These are phyloP conservation scores for Egretta garzetta DNA, from an alignment of 2,113 vertebrate genomes.

Conservation along the genomic window DNA sequence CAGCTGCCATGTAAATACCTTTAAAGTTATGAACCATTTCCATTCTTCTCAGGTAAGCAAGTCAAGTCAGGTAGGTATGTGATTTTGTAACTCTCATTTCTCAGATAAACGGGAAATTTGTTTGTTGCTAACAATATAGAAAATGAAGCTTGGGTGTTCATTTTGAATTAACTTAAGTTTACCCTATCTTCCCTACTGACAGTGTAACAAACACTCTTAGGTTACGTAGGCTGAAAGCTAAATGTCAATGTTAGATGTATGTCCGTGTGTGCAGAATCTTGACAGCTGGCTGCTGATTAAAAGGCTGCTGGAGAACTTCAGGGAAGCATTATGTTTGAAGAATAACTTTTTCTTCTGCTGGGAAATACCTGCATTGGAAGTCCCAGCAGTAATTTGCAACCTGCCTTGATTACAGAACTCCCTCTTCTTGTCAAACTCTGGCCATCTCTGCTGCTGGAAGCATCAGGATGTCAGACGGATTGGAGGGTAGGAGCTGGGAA, in stretches of 20 bases:
- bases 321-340: slow-evolving; percentile 60
- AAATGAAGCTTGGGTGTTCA: neutral
- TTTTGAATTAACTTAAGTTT: neutral
- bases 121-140: neutral
- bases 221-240: slow-evolving; percentile 11
- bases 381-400: slow-evolving; percentile 54
- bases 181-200: neutral
- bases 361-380: slow-evolving; percentile 27
- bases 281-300: slow-evolving; percentile 47
- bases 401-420: slow-evolving; percentile 50
- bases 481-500: neutral
- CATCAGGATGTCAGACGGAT: neutral
- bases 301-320: slow-evolving; percentile 60
- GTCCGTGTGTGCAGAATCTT: slow-evolving; percentile 19
- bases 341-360: slow-evolving; percentile 49
- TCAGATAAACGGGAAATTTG: neutral
- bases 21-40: neutral
- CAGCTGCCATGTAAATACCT: neutral
- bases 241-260: slow-evolving; percentile 22
- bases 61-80: neutral
- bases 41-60: neutral
- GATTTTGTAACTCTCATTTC: neutral
- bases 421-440: neutral
- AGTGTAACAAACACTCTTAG: neutral
- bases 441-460: neutral